Evolutionary conservation across 2,113 vertebrate genomes (phyloP), one percentile per base, ranked within the genome.

Genomic region (Larimichthys polyactis): DNA sequence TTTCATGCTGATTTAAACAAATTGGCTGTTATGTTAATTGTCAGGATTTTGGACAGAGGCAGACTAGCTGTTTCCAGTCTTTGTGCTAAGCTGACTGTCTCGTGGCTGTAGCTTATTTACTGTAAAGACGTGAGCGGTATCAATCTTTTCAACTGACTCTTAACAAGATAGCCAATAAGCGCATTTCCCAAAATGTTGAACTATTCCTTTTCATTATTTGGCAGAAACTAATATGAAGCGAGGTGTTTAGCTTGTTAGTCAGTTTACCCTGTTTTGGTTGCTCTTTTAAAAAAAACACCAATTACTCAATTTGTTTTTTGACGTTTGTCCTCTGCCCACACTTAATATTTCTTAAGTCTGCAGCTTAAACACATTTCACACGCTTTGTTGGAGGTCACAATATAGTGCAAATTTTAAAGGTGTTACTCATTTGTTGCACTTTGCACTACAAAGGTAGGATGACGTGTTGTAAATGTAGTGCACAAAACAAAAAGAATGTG

Each of bases 351-450:
- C 43, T 52, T 8, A 40, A 40, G 36, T 8, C 7, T 40, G 7
- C 75, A 77, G 44, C 67, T 57, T 69, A 68, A 71, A 78, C 58
- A 78, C 29, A 75, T 79, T 82, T 74, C 59, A 70, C 58, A 82
- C 46, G 72, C 78, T 57, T 63, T 51, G 12, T 51, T 80, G 66
- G 40, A 24, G 58, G 73, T 85, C 73, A 67, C 52, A 68, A 20
- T 0, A 15, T 48, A 24, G 80, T 29, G 16, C 55, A 71, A 70
- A 27, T 51, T 54, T 54, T 44, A 2, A 72, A 62, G 54, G 29
- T 43, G 92, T 91, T 94, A 95, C 73, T 92, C 89, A 94, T 94
- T 92, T 94, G 96, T 96, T 97, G 96, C 96, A 97, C 96, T 96
- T 77, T 95, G 91, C 90, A 95, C 86, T 92, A 93, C 88, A 90